phyloP scores from a whole-genome alignment of 2,797 vertebrate species.

The Poecilia velifera region DNA sequence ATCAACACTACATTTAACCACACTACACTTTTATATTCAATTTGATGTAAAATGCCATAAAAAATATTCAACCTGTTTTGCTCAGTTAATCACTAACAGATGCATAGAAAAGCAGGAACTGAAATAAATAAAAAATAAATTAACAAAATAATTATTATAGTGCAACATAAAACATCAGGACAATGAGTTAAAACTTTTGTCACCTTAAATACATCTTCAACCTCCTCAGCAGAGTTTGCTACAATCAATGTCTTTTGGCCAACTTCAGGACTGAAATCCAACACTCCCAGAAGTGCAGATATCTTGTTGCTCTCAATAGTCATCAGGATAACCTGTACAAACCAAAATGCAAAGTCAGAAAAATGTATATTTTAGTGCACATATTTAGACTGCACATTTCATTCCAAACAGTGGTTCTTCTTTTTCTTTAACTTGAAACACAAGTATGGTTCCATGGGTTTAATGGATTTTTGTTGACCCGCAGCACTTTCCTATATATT shows the following conservation, averaged over 20 bases:
- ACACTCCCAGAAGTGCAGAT: conserved; percentile 77
- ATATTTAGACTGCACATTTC: neutral
- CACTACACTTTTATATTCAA: neutral
- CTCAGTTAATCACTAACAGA: neutral
- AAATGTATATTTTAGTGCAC: neutral
- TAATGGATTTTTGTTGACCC: neutral
- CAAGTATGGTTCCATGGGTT: neutral
- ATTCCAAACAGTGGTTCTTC: neutral
- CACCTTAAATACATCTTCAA: conserved; percentile 87
- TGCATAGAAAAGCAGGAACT: neutral
- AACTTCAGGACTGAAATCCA: conserved; percentile 80
- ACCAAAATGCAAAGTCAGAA: neutral
- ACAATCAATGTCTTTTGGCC: conserved; percentile 90
- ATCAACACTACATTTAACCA: neutral
- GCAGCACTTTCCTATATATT: neutral
- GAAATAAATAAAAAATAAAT: neutral
- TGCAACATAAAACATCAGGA: too few relatives aligned
- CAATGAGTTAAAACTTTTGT: neutral
- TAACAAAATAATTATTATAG: neutral
- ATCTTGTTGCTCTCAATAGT: conserved; percentile 82
- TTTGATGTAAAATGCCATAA: neutral
- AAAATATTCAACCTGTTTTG: neutral
- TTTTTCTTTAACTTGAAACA: neutral
- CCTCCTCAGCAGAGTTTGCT: conserved; percentile 81
- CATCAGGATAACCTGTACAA: conserved; percentile 80